These are phyloP conservation scores for Conus ventricosus DNA, from an alignment of 1,140 invertebrate genomes.

Conservation along the genomic window DNA sequence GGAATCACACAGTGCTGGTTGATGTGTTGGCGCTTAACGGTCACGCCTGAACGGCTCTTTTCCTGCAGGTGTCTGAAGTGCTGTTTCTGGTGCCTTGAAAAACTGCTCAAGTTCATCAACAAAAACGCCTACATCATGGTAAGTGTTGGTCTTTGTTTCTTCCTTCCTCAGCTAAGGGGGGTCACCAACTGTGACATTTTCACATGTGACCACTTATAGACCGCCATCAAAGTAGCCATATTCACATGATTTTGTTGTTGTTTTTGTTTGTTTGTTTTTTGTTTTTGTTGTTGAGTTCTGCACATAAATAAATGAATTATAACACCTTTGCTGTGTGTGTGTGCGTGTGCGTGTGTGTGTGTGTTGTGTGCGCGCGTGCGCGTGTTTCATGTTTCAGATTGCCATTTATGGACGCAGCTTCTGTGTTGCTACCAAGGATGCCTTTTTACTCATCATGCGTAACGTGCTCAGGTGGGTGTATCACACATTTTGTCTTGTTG, in stretches of 20 bases:
- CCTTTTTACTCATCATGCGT: conserved; percentile 91
- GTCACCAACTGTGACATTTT: neutral
- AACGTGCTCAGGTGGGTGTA: conserved; percentile 81
- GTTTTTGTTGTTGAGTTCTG: neutral
- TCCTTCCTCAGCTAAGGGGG: neutral
- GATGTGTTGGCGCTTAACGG: too few relatives aligned
- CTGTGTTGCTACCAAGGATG: conserved; percentile 89
- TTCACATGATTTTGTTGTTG: too few relatives aligned
- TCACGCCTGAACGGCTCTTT: neutral
- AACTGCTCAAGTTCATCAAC: conserved; percentile 86
- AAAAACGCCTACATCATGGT: conserved; percentile 96
- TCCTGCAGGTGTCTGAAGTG: conserved; percentile 83
- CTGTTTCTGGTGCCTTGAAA: conserved; percentile 93
- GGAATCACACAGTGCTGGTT: too few relatives aligned
- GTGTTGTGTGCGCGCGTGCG: too few relatives aligned
- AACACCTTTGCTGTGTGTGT: neutral
- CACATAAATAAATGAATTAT: neutral
- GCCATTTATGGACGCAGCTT: conserved; percentile 95
- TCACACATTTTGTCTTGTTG: too few relatives aligned
- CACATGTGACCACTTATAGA: too few relatives aligned
- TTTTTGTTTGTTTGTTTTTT: neutral
- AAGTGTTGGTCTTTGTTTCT: conserved; percentile 36
- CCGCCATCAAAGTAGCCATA: too few relatives aligned
- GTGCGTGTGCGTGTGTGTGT: neutral
- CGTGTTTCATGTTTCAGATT: conserved; percentile 75